phyloP scores from a whole-genome alignment of 2,113 vertebrate genomes.

The Psophia crepitans region DNA sequence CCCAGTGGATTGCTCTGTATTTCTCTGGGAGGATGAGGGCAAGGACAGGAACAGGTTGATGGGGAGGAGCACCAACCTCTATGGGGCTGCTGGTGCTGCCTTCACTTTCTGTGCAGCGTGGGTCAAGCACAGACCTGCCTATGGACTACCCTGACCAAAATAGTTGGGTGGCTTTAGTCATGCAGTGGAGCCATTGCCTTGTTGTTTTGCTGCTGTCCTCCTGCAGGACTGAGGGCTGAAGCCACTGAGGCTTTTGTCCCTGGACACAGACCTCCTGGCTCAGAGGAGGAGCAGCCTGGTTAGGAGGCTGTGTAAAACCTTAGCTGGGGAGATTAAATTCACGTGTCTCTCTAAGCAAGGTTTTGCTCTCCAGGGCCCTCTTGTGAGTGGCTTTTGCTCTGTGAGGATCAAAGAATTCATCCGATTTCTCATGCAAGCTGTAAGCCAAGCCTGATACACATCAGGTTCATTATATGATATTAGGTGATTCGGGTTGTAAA shows the following conservation, averaged over 20 bases:
- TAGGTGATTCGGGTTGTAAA: background rate
- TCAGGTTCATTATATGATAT: background rate
- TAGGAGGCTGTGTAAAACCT: background rate
- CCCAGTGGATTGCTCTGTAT: background rate
- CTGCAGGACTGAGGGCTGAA: background rate
- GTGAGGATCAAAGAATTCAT: background rate
- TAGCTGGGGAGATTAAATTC: background rate
- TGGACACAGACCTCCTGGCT: background rate
- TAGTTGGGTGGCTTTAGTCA: background rate
- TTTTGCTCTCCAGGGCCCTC: background rate
- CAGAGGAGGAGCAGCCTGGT: background rate
- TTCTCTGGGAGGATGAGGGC: background rate
- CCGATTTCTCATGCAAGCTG: background rate
- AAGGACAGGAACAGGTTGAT: background rate
- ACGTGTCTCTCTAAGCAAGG: background rate
- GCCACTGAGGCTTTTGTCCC: background rate
- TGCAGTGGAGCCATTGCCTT: background rate
- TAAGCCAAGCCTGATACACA: background rate
- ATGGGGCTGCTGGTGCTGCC: background rate
- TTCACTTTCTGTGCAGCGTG: background rate
- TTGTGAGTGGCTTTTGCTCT: background rate
- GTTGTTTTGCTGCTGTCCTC: accelerated
- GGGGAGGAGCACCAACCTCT: background rate
- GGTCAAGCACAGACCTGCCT: background rate
- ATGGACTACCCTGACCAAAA: background rate